These are phyloP conservation scores for Penelope pileata DNA, from an alignment of 2,113 vertebrate genomes.

Conservation along the genomic window DNA sequence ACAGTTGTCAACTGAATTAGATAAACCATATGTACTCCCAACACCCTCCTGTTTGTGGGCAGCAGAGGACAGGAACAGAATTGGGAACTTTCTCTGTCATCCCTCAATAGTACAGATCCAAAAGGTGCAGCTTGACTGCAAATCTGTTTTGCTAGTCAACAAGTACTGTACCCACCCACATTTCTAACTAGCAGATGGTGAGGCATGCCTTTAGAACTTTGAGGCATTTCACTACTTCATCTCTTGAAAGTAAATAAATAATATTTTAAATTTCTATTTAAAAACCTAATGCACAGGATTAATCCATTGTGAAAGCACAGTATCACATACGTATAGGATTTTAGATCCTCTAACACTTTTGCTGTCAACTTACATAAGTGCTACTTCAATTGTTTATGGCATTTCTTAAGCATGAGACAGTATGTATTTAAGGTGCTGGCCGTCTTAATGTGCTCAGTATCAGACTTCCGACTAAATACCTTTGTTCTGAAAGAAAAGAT, in stretches of 20 bases:
- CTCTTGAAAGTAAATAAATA: constrained; percentile 33
- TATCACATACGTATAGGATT: neutral
- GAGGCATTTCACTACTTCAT: constrained; percentile 11
- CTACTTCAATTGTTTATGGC: neutral
- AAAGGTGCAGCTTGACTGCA: neutral
- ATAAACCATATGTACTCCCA: constrained; percentile 16
- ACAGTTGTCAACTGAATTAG: constrained; percentile 31
- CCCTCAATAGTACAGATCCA: neutral
- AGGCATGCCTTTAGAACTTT: neutral
- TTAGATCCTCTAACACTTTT: neutral
- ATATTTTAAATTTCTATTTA: neutral
- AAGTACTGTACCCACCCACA: neutral
- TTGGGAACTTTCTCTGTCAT: neutral
- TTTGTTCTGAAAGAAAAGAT: neutral
- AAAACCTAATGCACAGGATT: neutral
- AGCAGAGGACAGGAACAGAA: neutral
- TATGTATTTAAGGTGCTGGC: neutral
- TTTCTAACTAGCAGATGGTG: constrained; percentile 27
- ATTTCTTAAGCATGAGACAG: neutral
- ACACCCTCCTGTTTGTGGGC: neutral
- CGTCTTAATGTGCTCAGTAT: neutral
- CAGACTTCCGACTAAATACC: neutral
- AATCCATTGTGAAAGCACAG: neutral
- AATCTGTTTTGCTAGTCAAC: constrained; percentile 22
- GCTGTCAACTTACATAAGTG: neutral